Percentiles rank a stretch among this genome's conserved stretches.
Evolutionary conservation across 1,140 invertebrate genomes (phyloP).

Genomic region (Reticulitermes speratus): DNA sequence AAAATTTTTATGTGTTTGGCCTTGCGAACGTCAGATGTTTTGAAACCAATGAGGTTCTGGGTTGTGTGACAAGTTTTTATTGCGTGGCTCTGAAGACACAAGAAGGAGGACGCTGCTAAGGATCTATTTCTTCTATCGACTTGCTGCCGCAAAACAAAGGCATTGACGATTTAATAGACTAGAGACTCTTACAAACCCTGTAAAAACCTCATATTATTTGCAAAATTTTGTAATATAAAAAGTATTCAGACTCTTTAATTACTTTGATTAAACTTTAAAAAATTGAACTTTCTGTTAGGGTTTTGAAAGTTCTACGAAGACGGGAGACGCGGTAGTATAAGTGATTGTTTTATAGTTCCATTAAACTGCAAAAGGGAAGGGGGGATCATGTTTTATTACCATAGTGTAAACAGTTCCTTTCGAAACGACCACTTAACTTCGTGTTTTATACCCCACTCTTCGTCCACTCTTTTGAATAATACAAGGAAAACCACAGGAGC

Average conservation of each 20-base stretch:
- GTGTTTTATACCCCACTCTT: background rate
- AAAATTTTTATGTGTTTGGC: background rate
- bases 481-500: background rate
- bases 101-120: background rate
- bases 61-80: background rate
- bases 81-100: background rate
- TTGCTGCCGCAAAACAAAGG: background rate
- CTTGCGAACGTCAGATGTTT: background rate
- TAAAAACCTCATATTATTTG: background rate
- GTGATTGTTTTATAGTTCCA: background rate
- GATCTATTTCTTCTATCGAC: background rate
- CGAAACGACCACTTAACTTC: background rate
- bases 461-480: background rate
- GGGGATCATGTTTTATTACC: background rate
- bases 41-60: background rate
- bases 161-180: background rate
- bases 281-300: background rate
- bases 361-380: no score
- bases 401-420: background rate
- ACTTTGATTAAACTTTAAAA: background rate
- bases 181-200: background rate
- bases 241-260: background rate
- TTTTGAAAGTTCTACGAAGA: background rate
- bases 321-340: background rate
- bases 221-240: background rate